Evolutionary conservation across 2,888 invertebrate genomes (phyloP), one percentile per base, ranked within the genome.

Genomic region (Brenthis hecate): DNA sequence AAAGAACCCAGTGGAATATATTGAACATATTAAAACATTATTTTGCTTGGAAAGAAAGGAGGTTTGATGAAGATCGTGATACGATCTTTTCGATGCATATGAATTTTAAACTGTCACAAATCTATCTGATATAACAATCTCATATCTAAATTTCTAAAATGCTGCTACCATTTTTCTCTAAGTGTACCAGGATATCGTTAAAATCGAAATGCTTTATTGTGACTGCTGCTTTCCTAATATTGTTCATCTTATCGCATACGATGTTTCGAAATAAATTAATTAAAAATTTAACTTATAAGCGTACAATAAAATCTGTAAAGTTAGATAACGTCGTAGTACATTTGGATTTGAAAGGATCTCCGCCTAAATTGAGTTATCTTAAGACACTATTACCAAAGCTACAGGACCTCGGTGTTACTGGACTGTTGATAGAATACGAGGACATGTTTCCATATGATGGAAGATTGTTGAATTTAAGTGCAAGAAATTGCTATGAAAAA

Each of bases 371-470:
- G 2, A 80, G 85, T 0, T 96, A 96, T 77, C 93, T 95, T 68
- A 82, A 90, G 63, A 86, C 93, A 11, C 75, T 97, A 0, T 93
- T 97, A 68, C 94, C 94, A 0, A 85, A 94, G 69, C 80, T 97
- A 11, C 92, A 90, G 61, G 87, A 88, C 28, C 81, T 95, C 54
- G 96, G 97, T 16, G 96, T 95, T 0, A 97, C 96, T 32, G 97
- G 96, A 0, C 81, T 98, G 14, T 87, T 97, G 5, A 91, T 98
- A 50, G 97, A 98, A 81, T 98, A 97, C 82, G 97, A 98, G 84
- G 97, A 98, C 78, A 97, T 96, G 96, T 97, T 97, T 85, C 97
- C 97, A 0, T 98, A 95, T 82, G 85, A 91, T 48, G 95, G 94
- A 0, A 82, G 81, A 11, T 84, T 96, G 8, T 83, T 83, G 43